Evolutionary conservation across 2,797 vertebrate species (phyloP), one percentile per base, ranked within the genome.

Genomic region (Zenarchopterus dispar): DNA sequence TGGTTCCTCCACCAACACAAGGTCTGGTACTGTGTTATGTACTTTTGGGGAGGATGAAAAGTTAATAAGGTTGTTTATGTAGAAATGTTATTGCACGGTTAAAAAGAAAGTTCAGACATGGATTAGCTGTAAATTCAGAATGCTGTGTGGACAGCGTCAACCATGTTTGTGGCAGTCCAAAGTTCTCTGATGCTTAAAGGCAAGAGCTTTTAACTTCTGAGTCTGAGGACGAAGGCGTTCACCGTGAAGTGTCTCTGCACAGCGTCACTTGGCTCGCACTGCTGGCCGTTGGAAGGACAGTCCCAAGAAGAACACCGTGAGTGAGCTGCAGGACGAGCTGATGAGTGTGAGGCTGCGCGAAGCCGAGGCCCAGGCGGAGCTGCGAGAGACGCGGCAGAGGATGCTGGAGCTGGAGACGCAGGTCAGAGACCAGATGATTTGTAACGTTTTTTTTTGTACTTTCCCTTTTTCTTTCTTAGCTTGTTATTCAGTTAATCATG

Each of bases 351-450:
- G 97, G 67, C 84, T 99, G 56, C 92, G 93, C 55, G 98, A 99
- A 84, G 98, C 97, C 0, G 98, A 99, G 90, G 96, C 94, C 39
- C 97, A 97, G 67, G 97, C 97, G 0, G 96, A 97, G 77, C 87
- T 99, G 55, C 88, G 93, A 59, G 98, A 99, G 84, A 94, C 92
- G 16, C 93, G 94, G n/a, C 97, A 99, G 84, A 94, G 96, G 83
- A 93, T 96, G 93, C 92, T 98, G 89, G 98, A 99, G 87, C 90
- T 96, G 88, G 97, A 99, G 87, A 98, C 96, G 0, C 97, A 98
- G 96, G 98, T 98, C 87, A 75, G 81, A 60, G 6, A 4, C 67
- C 18, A 36, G 33, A 19, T 13, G 8, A 1, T 26, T 28, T 18
- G 2, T 0, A 19, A 1, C 11, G n/a, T 2, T 31, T 2, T 47